Evolutionary conservation across 2,888 invertebrate genomes (phyloP), one percentile per base, ranked within the genome.

Genomic region (Dugesia japonica): DNA sequence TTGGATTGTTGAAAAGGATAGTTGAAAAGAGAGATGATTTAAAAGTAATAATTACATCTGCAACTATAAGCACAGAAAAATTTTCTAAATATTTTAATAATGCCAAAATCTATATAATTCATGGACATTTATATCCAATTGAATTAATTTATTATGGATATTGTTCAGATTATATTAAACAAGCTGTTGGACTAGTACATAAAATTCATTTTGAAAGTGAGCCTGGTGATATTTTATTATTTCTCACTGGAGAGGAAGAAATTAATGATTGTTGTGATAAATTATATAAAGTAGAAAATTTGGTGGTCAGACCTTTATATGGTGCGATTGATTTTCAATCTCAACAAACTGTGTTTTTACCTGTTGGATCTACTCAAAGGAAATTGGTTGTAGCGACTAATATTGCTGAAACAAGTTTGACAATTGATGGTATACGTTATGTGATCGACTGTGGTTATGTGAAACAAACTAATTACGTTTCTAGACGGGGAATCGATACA

Each of bases 401-500:
- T 83, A 99, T 99, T 80, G 98, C 98, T 0, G 98, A 98, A 85
- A 98, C 98, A 0, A 97, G 95, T 1, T 86, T 99, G 23, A 99
- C 98, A 0, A 98, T 99, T 77, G 97, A 98, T 83, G 98, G 98
- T 0, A 97, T 99, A 79, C 97, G 91, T 84, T 99, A 97, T 83
- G 98, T 99, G 0, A 95, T 99, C 0, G 98, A 99, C 86, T 98
- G 98, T 0, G 98, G 98, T 0, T 98, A 98, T 85, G 97, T 98
- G 0, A 99, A 99, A 84, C 98, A 99, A 85, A 99, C 98, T 84
- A 78, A 79, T n/a, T 78, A 74, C 56, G 42, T 26, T 28, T 42
- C 74, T 28, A 79, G 78, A 27, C 78, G 78, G 9, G 86, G 98
- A 23, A 98, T 99, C 95, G 98, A 99, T 83, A 94, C 95, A 74